A percentile compares a stretch with the other conserved stretches of the same genome.
Conservation (phyloP, 2,888 invertebrate genomes). For the Dorcus parallelipipedus region DNA sequence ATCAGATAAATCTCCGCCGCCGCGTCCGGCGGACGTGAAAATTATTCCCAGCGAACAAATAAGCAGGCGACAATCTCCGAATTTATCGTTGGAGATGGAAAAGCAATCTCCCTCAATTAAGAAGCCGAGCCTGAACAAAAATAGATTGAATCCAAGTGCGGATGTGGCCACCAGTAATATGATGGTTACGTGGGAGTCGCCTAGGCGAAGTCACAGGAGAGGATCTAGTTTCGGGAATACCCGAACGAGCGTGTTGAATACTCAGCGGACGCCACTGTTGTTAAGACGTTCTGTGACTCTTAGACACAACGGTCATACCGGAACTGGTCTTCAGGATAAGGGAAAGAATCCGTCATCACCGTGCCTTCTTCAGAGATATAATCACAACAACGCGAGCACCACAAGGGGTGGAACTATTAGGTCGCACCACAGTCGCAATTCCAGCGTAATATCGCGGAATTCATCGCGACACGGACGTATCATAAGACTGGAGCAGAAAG, state of each 20-base stretch:
- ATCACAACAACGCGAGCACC: slow-evolving; percentile 27
- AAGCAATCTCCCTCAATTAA: slow-evolving; percentile 46
- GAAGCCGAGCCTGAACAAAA: slow-evolving; percentile 31
- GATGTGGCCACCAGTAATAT: slow-evolving; percentile 41
- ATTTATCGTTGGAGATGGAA: slow-evolving; percentile 36
- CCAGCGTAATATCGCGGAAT: slow-evolving; percentile 77
- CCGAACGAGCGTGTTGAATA: slow-evolving; percentile 59
- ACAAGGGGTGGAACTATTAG: slow-evolving; percentile 55
- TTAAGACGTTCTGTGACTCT: slow-evolving; percentile 60
- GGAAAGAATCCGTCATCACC: slow-evolving; percentile 56
- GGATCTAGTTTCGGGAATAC: slow-evolving; percentile 70
- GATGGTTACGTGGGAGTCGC: slow-evolving; percentile 70
- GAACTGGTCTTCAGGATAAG: slow-evolving; percentile 33
- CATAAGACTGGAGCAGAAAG: slow-evolving; percentile 89
- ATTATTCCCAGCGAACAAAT: slow-evolving; percentile 45
- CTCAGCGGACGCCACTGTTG: slow-evolving; percentile 48
- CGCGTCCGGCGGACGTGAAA: slow-evolving; percentile 53
- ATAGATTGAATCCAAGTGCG: slow-evolving; percentile 29
- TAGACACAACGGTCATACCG: slow-evolving; percentile 50
- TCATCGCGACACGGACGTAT: slow-evolving; percentile 80
- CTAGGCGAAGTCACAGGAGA: slow-evolving; percentile 55
- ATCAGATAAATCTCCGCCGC: slow-evolving; percentile 49
- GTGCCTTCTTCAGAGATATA: slow-evolving; percentile 51
- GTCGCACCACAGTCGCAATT: slow-evolving; percentile 74
- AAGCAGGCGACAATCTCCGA: slow-evolving; percentile 22